These are phyloP conservation scores for Decapterus maruadsi DNA, from an alignment of 2,797 vertebrate species.

Conservation along the genomic window DNA sequence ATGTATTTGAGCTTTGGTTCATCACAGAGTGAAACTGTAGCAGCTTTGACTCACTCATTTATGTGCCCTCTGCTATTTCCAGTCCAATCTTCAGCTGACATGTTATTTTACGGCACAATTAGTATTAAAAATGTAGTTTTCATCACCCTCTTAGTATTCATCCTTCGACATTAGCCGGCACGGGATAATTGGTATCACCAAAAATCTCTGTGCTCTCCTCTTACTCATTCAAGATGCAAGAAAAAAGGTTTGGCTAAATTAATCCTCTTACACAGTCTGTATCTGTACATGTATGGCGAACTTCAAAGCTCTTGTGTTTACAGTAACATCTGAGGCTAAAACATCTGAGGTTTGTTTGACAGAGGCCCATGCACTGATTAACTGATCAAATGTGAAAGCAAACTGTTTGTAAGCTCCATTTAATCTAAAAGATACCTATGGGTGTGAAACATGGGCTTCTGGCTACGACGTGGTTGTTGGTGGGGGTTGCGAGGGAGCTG, in stretches of 20 bases:
- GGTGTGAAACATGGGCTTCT: no score
- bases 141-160: slow-evolving; percentile 32
- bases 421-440: no score
- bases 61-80: slow-evolving; percentile 9
- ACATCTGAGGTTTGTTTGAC: neutral
- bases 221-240: slow-evolving; percentile 16
- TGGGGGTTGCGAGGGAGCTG: no score
- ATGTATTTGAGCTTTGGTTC: slow-evolving; percentile 32
- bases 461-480: no score
- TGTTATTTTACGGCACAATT: slow-evolving; percentile 19
- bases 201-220: slow-evolving; percentile 4
- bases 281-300: neutral
- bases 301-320: neutral
- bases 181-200: slow-evolving; percentile 34
- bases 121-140: slow-evolving; percentile 29
- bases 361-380: neutral
- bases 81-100: neutral
- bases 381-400: no score
- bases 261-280: slow-evolving; percentile 15
- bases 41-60: neutral
- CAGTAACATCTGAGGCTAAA: neutral
- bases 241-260: neutral
- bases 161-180: slow-evolving; percentile 20
- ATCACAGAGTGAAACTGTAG: slow-evolving; percentile 21
- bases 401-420: no score